These are phyloP conservation scores for Ichneumon xanthorius DNA, from an alignment of 2,888 invertebrate genomes.

Conservation along the genomic window DNA sequence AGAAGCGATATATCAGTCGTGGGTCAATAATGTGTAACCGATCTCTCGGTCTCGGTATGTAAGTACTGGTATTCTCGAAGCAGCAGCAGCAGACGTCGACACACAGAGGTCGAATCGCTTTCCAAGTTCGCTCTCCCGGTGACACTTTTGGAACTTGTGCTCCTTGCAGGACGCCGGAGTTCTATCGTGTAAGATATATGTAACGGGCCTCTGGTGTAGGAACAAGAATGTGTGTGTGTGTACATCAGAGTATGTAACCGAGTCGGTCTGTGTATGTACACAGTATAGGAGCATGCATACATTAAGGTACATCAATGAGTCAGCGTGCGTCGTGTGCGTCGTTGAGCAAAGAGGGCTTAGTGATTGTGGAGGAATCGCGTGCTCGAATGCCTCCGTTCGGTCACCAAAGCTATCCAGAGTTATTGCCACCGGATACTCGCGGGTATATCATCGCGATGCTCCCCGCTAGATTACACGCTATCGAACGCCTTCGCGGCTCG, in stretches of 20 bases:
- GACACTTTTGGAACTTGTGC: conserved; percentile 83
- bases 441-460: conserved; percentile 65
- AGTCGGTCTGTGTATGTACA: not conserved
- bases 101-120: conserved; percentile 72
- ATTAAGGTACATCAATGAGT: conserved; percentile 8
- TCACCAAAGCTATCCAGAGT: conserved; percentile 75
- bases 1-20: conserved; percentile 80
- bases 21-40: conserved; percentile 83
- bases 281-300: not conserved
- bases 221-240: conserved; percentile 21
- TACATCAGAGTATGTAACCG: conserved; percentile 5
- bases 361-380: conserved; percentile 65
- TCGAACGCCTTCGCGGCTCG: conserved; percentile 60
- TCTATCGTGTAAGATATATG: conserved; percentile 77
- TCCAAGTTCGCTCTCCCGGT: conserved; percentile 80
- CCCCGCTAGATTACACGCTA: conserved; percentile 62
- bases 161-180: conserved; percentile 76
- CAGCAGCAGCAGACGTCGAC: conserved; percentile 13
- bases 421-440: conserved; percentile 71
- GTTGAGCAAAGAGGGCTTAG: conserved; percentile 8
- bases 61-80: conserved; percentile 18
- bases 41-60: conserved; percentile 71
- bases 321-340: conserved; percentile 19
- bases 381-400: conserved; percentile 65
- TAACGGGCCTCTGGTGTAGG: conserved; percentile 71